Conservation (phyloP, 2,113 vertebrate species). For the Noturus placidus region DNA sequence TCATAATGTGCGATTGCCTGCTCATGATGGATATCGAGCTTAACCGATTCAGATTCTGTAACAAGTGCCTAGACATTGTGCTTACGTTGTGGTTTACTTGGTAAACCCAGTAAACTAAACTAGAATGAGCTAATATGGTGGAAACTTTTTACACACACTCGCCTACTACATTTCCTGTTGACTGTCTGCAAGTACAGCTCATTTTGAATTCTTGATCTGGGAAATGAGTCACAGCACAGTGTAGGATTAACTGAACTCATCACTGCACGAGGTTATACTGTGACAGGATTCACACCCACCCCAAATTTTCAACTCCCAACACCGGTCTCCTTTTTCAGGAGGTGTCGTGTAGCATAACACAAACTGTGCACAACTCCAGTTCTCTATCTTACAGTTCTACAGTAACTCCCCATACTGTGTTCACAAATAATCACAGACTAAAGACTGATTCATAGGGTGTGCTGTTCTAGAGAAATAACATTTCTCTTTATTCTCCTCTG, state of each 20-base stretch:
- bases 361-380: neutral
- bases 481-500: too few relatives aligned
- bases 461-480: neutral
- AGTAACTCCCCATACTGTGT: neutral
- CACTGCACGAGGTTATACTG: neutral
- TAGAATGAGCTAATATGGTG: neutral
- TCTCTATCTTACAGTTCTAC: neutral
- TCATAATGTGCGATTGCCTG: neutral
- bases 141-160: neutral
- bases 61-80: neutral
- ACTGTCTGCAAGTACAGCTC: neutral
- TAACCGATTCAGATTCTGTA: neutral
- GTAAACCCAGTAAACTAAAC: neutral
- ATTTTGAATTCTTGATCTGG: neutral
- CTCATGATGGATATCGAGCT: neutral
- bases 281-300: neutral
- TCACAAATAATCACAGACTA: neutral
- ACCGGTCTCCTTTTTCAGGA: neutral
- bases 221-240: neutral
- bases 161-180: neutral
- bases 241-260: neutral
- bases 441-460: neutral
- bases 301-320: neutral
- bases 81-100: neutral
- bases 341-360: neutral